Evolutionary conservation across 2,797 vertebrate genomes (phyloP).

Genomic region (Telmatherina bonti): DNA sequence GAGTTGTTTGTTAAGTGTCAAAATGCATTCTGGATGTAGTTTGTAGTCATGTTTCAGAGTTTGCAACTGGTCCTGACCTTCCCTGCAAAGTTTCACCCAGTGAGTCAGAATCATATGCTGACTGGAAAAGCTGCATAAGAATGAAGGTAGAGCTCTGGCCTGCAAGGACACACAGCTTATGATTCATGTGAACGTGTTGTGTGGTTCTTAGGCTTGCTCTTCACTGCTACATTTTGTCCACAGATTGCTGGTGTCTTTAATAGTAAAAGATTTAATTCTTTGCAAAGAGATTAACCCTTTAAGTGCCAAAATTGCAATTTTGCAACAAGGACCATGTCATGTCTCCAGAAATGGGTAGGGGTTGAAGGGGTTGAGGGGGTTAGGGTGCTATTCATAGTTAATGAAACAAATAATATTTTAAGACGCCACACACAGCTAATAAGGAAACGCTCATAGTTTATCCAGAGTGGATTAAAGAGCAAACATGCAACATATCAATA

Average conservation of each 20-base stretch:
- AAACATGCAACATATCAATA: no score
- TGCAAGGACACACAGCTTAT: constrained; percentile 38
- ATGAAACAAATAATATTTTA: no score
- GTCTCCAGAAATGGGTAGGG: no score
- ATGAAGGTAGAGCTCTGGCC: constrained; percentile 34
- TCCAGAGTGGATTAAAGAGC: not conserved
- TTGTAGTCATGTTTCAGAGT: constrained; percentile 49
- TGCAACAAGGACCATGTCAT: no score
- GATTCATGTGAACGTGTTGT: constrained; percentile 2
- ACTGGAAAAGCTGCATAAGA: constrained; percentile 52
- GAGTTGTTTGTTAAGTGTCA: constrained; percentile 70
- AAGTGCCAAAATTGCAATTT: no score
- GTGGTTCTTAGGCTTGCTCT: constrained; percentile 1
- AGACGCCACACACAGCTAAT: no score
- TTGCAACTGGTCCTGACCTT: constrained; percentile 68
- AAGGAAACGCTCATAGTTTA: no score
- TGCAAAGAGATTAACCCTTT: not conserved
- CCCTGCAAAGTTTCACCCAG: constrained; percentile 36
- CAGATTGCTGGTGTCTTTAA: not conserved
- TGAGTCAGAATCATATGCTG: constrained; percentile 44
- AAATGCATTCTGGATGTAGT: constrained; percentile 49
- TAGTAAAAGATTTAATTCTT: not conserved
- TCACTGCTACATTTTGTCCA: not conserved
- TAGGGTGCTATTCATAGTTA: no score
- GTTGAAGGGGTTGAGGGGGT: no score